Conservation (phyloP, 1,140 invertebrate species). For the Popillia japonica region DNA sequence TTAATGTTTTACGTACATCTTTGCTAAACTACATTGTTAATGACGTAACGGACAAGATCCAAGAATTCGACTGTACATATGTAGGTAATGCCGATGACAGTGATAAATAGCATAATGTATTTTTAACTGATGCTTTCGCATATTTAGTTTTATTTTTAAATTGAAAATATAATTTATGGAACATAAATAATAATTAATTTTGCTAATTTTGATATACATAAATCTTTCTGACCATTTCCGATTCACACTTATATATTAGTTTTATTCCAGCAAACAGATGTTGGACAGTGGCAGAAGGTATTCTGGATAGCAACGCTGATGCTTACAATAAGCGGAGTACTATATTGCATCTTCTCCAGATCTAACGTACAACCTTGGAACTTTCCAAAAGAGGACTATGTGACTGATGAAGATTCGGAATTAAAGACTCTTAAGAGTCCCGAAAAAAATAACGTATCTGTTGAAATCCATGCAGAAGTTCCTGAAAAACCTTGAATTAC, state of each 20-base stretch:
- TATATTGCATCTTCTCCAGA: constrained; percentile 67
- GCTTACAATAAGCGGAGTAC: constrained; percentile 63
- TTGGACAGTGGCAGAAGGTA: constrained; percentile 72
- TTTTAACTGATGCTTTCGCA: too few species aligned
- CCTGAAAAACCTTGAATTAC: not conserved
- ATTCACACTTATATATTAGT: not conserved
- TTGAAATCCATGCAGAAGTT: not conserved
- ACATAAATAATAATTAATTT: too few species aligned
- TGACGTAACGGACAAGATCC: too few species aligned
- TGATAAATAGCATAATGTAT: too few species aligned
- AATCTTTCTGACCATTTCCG: not conserved
- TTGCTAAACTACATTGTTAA: too few species aligned
- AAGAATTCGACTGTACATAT: too few species aligned
- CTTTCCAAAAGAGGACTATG: constrained; percentile 48
- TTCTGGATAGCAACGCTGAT: constrained; percentile 68
- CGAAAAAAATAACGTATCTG: not conserved
- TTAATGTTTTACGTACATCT: too few species aligned
- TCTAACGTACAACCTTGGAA: constrained; percentile 73
- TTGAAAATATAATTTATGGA: too few species aligned
- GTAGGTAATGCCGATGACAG: too few species aligned
- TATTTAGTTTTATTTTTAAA: too few species aligned
- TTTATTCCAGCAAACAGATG: constrained; percentile 68
- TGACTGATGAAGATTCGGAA: not conserved
- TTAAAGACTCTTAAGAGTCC: not conserved
- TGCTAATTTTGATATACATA: not conserved